Evolutionary conservation across 2,888 invertebrate species (phyloP).

Genomic region (Heliconius ethilla): DNA sequence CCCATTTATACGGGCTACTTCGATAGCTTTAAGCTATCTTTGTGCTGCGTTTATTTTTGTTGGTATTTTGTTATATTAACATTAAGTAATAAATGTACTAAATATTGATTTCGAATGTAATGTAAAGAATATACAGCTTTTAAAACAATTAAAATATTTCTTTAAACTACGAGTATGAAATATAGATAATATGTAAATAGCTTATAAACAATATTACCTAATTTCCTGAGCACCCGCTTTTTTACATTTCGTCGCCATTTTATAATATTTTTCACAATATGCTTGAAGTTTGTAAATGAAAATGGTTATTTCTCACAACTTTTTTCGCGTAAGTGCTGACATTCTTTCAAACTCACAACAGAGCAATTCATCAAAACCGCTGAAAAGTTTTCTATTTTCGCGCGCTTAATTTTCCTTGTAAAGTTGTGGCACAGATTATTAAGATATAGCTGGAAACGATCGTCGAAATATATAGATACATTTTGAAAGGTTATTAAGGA

Average conservation of each 20-base stretch:
- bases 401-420: slow-evolving; percentile 62
- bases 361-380: slow-evolving; percentile 69
- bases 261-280: slow-evolving; percentile 39
- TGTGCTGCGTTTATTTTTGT: slow-evolving; percentile 9
- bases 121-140: not conserved
- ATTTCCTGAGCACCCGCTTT: not conserved
- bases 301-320: slow-evolving; percentile 41
- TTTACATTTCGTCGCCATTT: slow-evolving; percentile 17
- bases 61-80: not conserved
- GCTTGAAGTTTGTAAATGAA: slow-evolving; percentile 37
- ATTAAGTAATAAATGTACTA: not conserved
- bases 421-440: slow-evolving; percentile 46
- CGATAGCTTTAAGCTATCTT: slow-evolving; percentile 24
- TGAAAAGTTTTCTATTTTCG: slow-evolving; percentile 60
- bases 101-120: not conserved
- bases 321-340: slow-evolving; percentile 44
- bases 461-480: not conserved
- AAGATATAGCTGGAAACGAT: slow-evolving; percentile 32
- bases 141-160: not conserved
- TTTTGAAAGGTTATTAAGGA: not conserved
- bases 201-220: not conserved
- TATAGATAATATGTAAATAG: not conserved
- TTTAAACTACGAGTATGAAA: not conserved
- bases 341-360: slow-evolving; percentile 61
- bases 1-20: slow-evolving; percentile 21